Evolutionary conservation across 2,797 vertebrate genomes (phyloP).

Genomic region (Mormyrus hasselquistii): DNA sequence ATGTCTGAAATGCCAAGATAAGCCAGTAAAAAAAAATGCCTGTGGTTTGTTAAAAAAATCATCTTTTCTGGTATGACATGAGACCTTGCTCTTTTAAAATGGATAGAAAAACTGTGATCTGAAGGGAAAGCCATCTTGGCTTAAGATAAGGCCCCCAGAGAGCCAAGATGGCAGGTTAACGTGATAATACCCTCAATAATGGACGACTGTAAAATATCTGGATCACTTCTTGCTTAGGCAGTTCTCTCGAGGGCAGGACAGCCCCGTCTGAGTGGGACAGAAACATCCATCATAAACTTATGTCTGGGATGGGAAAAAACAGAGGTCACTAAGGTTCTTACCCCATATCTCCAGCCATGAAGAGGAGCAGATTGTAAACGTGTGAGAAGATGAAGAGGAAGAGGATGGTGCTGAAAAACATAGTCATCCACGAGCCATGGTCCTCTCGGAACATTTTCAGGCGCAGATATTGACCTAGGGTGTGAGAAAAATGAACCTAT

Average conservation of each 20-base stretch:
- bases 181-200: background rate
- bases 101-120: background rate
- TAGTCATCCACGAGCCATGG: conserved; percentile 98
- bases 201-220: conserved; percentile 16
- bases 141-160: conserved; percentile 21
- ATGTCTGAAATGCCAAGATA: conserved; percentile 1
- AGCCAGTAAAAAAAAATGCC: background rate
- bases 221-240: conserved; percentile 45
- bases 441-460: conserved; percentile 96
- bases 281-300: conserved; percentile 43
- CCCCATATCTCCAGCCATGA: conserved; percentile 88
- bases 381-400: conserved; percentile 97
- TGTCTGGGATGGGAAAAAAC: background rate
- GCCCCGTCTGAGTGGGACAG: conserved; percentile 39
- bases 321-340: conserved; percentile 51
- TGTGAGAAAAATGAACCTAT: conserved; percentile 17
- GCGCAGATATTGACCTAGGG: conserved; percentile 82
- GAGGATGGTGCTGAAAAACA: conserved; percentile 97
- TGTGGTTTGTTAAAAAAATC: background rate
- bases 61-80: background rate
- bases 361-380: conserved; percentile 88
- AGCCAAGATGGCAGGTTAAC: conserved; percentile 30
- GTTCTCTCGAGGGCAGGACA: conserved; percentile 45
- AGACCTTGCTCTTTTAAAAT: conserved; percentile 7
- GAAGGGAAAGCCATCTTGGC: conserved; percentile 17